Evolutionary conservation across 1,140 invertebrate genomes (phyloP).

Genomic region (Acromyrmex charruanus): DNA sequence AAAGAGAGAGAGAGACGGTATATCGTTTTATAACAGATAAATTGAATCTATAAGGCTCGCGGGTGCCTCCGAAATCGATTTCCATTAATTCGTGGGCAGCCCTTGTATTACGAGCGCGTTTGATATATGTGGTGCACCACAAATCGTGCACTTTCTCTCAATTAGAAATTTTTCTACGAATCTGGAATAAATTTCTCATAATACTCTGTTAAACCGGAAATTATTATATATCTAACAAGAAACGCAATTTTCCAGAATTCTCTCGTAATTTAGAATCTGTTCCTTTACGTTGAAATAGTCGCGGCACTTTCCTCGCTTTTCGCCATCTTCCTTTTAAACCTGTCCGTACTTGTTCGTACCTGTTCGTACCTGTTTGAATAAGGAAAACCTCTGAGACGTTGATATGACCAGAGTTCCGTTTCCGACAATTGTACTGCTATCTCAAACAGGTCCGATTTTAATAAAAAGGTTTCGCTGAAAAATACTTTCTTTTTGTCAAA

Average conservation of each 20-base stretch:
- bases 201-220: not conserved
- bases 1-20: constrained; percentile 3
- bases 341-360: not conserved
- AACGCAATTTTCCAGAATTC: not conserved
- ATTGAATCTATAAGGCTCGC: constrained; percentile 52
- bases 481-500: too few relatives aligned
- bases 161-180: constrained; percentile 36
- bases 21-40: constrained; percentile 50
- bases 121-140: constrained; percentile 14
- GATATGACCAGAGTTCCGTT: too few relatives aligned
- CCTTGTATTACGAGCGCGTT: constrained; percentile 51
- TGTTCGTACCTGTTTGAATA: not conserved
- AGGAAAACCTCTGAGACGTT: not conserved
- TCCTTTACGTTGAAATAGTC: not conserved
- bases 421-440: too few relatives aligned
- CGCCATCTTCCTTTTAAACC: not conserved
- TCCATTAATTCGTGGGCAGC: constrained; percentile 68
- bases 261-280: not conserved
- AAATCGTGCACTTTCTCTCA: constrained; percentile 30
- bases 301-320: not conserved
- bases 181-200: not conserved
- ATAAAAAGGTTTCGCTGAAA: too few relatives aligned
- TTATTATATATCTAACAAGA: not conserved
- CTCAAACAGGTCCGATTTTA: too few relatives aligned
- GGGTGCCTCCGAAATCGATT: constrained; percentile 64